Conservation (phyloP, 2,888 invertebrate genomes). For the Synanthedon formicaeformis region DNA sequence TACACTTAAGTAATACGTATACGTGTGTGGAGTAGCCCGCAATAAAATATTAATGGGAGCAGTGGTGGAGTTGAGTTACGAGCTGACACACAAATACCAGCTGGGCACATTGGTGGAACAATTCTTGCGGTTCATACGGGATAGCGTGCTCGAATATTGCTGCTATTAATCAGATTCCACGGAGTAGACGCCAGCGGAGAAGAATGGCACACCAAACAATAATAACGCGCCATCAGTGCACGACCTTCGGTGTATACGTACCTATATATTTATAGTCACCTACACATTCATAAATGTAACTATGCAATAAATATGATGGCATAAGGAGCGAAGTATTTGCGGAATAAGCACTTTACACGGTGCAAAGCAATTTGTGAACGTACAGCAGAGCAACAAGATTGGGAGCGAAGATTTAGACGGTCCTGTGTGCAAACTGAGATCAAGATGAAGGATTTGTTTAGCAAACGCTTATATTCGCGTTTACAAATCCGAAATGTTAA, state of each 20-base stretch:
- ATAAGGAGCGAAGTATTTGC: not conserved
- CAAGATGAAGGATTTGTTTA: too few relatives aligned
- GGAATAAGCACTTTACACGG: not conserved
- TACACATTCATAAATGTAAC: not conserved
- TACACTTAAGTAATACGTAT: too few relatives aligned
- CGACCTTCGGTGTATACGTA: conserved; percentile 5
- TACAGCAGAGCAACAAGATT: not conserved
- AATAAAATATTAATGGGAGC: conserved; percentile 23
- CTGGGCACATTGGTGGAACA: conserved; percentile 22
- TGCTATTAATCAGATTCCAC: conserved; percentile 55
- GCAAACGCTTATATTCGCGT: too few relatives aligned
- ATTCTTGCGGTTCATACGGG: conserved; percentile 38
- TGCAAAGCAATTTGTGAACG: not conserved
- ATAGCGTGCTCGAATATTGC: conserved; percentile 46
- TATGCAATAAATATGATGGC: not conserved
- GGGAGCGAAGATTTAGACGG: not conserved
- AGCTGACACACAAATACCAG: conserved; percentile 16
- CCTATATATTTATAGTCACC: not conserved
- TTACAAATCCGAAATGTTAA: too few relatives aligned
- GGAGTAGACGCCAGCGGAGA: conserved; percentile 24
- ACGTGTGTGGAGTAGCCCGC: conserved; percentile 5
- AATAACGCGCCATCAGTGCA: conserved; percentile 16
- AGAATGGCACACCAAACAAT: conserved; percentile 49
- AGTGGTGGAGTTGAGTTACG: conserved; percentile 16
- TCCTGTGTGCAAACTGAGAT: not conserved